Base-by-base conservation (phyloP, 2,888 invertebrate genomes). In the Baronia brevicornis region DNA sequence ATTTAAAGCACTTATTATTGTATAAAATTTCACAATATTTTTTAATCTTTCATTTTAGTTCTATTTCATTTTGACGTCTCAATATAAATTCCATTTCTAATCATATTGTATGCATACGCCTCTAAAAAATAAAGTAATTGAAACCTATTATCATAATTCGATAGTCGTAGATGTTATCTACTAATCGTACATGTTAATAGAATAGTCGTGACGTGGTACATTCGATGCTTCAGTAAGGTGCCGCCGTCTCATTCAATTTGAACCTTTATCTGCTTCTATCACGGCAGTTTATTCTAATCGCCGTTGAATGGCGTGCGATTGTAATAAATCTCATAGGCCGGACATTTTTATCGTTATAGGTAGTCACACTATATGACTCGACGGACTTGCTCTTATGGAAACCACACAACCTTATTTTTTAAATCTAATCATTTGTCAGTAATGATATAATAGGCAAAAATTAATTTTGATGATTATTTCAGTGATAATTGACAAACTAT, bases 201-300 rank as follows among this genome's bases (percentile, higher is more conserved):
- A 65, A 66, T 60, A 54, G 63, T 64, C 62, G 54, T 46, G 53
- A 53, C 62, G 54, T 49, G 53, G 51, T 52, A 46, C 44, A 51
- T 51, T 41, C 43, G 45, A 47, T 50, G 51, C 36, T 45, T 40
- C 36, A 43, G 46, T 32, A 21, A 21, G n/a, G 26, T 20, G 23
- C 32, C 24, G 19, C 39, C 43, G 7, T 41, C 46, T 46, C 39
- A 54, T 52, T 62, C 57, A 54, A 60, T 60, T 48, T 48, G 43
- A 43, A 36, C 42, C 44, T 47, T 52, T 59, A 61, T 61, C 60
- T 45, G 27, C 29, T 25, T 41, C 43, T 63, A 67, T 64, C 67
- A 54, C 66, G 66, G 43, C 51, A 62, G 62, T 75, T 72, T 69
- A 73, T 74, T 71, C 60, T 68, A 71, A 73, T 69, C 59, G 60